Base-by-base conservation (phyloP, 2,888 invertebrate species). In the Agriopis leucophaearia region DNA sequence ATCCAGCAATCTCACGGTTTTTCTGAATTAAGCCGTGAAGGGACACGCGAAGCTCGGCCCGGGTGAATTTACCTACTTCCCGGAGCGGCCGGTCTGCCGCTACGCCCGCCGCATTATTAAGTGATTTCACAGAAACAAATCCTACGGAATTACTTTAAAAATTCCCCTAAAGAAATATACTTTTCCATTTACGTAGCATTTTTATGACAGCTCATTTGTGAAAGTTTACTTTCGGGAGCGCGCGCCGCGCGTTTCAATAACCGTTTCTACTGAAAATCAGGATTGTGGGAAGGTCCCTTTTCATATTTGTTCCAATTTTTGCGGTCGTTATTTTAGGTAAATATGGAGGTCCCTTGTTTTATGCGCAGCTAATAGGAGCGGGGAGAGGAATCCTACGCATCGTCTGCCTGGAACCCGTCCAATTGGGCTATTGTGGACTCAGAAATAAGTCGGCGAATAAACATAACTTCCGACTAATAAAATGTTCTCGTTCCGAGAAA, bases 1-100 rank as follows among this genome's bases (percentile, higher is more conserved):
- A 89, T 88, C 84, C 79, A 80, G 84, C 84, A 82, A 88, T 89
- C 88, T 88, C 85, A 86, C 86, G 86, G 86, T 89, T 90, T 90
- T 90, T 88, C 87, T 77, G 86, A 88, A 91, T 91, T 88, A 91
- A 91, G 90, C 81, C 79, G 86, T 89, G 86, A 86, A 88, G 82
- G 87, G 90, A 88, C 86, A 84, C 78, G 82, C 79, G 80, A 81
- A 83, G 80, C 82, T 82, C 88, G 84, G 77, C 78, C 82, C 79
- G 80, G 71, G 76, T 74, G 82, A 84, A 87, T 87, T 87, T 86
- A 82, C 86, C 82, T 82, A 83, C 80, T 80, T 76, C 77, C 79
- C 71, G 65, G 60, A 47, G 63, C 62, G 66, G 72, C 50, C 75
- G 71, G 74, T 64, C 72, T 74, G 73, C 69, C 74, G 72, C 64